Conservation (phyloP, 2,113 vertebrate genomes). For the Smithornis capensis region DNA sequence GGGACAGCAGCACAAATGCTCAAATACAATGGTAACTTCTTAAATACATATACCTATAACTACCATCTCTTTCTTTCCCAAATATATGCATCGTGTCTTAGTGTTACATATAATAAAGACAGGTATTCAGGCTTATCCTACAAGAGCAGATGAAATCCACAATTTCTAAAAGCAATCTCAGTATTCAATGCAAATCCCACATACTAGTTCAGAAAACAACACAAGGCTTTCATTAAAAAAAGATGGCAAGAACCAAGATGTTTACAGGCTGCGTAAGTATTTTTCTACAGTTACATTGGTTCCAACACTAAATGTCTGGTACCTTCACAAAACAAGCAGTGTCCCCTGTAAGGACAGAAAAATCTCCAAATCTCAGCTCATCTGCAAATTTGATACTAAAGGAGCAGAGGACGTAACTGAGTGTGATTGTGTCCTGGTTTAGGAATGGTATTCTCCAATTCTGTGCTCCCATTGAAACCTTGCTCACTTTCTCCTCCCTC, state of each 20-base stretch:
- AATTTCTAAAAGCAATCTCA: neutral
- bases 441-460: neutral
- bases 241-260: fast-evolving
- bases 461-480: neutral
- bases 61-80: neutral
- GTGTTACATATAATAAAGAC: neutral
- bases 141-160: neutral
- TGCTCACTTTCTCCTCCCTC: neutral
- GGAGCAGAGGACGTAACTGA: conserved; percentile 6
- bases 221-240: neutral
- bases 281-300: neutral
- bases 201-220: neutral
- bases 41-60: neutral
- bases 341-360: neutral
- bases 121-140: neutral
- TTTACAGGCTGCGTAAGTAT: neutral
- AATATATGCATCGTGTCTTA: fast-evolving
- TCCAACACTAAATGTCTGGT: neutral
- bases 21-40: neutral
- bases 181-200: neutral
- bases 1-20: neutral
- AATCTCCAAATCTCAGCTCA: neutral
- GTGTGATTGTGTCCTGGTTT: neutral
- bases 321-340: neutral
- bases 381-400: conserved; percentile 16